phyloP scores from a whole-genome alignment of 2,113 vertebrate species.

The Vulpes vulpes region DNA sequence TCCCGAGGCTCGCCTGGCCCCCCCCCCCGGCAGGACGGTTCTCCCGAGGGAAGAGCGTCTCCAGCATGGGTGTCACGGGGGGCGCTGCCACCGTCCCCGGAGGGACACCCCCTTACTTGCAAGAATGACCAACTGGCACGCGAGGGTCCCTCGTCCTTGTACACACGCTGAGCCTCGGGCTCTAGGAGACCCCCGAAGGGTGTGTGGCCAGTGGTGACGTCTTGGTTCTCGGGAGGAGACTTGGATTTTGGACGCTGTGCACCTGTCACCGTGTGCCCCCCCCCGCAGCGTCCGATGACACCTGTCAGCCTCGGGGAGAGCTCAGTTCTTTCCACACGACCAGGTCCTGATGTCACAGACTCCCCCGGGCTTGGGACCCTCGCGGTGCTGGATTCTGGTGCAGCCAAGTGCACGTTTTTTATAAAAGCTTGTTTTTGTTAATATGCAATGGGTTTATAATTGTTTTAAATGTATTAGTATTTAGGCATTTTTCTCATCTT shows the following conservation, averaged over 20 bases:
- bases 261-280: too few species aligned
- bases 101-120: fast-evolving
- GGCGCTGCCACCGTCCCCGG: not conserved
- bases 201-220: not conserved
- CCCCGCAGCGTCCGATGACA: fast-evolving
- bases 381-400: not conserved
- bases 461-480: not conserved
- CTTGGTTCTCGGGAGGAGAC: fast-evolving
- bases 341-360: fast-evolving
- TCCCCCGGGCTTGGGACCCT: not conserved
- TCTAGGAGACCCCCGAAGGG: not conserved
- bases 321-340: not conserved
- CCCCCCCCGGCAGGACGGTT: too few species aligned
- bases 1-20: too few species aligned
- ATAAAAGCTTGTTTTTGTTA: not conserved
- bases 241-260: too few species aligned
- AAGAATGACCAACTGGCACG: not conserved
- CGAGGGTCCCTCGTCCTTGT: fast-evolving
- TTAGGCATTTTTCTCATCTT: not conserved
- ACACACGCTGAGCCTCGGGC: fast-evolving
- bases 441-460: not conserved
- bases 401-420: not conserved
- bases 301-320: fast-evolving
- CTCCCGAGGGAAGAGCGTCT: too few species aligned
- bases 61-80: fast-evolving